Conservation (phyloP, 2,888 invertebrate genomes). For the Laothoe populi region DNA sequence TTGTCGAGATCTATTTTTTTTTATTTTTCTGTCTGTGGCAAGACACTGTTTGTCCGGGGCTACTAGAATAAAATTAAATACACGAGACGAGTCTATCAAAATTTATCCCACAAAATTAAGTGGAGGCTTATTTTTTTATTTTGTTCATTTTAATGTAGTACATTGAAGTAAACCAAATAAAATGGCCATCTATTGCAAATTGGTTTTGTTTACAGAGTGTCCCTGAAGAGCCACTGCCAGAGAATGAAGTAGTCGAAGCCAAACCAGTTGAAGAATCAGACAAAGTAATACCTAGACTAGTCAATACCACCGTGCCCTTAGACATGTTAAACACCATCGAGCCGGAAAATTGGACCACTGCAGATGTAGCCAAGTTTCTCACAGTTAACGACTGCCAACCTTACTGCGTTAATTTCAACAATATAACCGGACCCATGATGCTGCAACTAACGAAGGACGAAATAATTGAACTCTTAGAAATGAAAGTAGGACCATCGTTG, state of each 20-base stretch:
- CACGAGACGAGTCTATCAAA: too few relatives aligned
- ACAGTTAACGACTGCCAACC: constrained; percentile 93
- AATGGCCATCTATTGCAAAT: background rate
- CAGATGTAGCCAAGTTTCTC: constrained; percentile 95
- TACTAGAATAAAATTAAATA: too few relatives aligned
- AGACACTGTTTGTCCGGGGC: too few relatives aligned
- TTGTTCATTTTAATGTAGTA: too few relatives aligned
- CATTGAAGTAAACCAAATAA: too few relatives aligned
- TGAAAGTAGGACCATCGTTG: constrained; percentile 97
- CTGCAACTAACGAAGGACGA: constrained; percentile 94
- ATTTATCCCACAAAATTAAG: too few relatives aligned
- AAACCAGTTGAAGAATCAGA: constrained; percentile 46
- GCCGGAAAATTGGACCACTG: constrained; percentile 88
- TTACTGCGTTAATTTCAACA: constrained; percentile 87
- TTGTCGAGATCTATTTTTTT: too few relatives aligned
- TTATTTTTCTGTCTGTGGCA: too few relatives aligned
- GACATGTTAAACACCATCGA: constrained; percentile 80
- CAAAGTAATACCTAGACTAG: constrained; percentile 87
- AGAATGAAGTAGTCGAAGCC: constrained; percentile 48
- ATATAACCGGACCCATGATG: constrained; percentile 92
- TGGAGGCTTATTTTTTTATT: too few relatives aligned
- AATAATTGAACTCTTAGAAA: constrained; percentile 94
- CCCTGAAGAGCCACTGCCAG: constrained; percentile 43
- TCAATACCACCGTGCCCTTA: constrained; percentile 82
- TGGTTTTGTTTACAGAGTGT: constrained; percentile 9